Evolutionary conservation across 1,140 invertebrate species (phyloP).

Genomic region (Drosophila nasuta): DNA sequence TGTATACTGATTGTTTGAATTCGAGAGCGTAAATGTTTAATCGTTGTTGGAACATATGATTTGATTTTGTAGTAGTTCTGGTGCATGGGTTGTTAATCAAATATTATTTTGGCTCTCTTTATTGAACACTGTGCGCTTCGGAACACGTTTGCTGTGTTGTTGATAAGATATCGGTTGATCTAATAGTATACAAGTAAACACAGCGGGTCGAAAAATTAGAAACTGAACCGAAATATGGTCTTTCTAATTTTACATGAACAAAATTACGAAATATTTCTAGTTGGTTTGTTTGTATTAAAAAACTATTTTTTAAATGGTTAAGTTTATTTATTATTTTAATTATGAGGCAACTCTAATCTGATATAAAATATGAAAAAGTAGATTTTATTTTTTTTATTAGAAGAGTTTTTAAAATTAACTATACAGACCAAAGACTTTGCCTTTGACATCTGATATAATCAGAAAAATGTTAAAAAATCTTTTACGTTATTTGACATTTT

Average conservation of each 20-base stretch:
- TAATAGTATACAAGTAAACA: neutral
- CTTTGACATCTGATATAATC: too few species aligned
- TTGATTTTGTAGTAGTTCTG: neutral
- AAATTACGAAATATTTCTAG: too few species aligned
- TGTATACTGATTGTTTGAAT: constrained; percentile 1
- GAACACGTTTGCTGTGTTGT: neutral
- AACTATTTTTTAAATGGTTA: too few species aligned
- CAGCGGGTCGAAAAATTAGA: neutral
- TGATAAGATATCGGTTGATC: constrained; percentile 15
- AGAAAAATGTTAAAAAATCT: too few species aligned
- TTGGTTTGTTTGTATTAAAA: neutral
- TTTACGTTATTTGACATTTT: neutral
- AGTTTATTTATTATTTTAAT: too few species aligned
- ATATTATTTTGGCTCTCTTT: too few species aligned
- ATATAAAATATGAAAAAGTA: too few species aligned
- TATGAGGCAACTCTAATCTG: too few species aligned
- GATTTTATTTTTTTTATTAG: too few species aligned
- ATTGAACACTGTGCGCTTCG: neutral
- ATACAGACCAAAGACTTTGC: too few species aligned
- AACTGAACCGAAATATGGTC: neutral
- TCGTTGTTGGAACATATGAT: constrained; percentile 9
- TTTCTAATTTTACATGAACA: neutral
- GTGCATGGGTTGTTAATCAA: constrained; percentile 1
- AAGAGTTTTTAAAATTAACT: too few species aligned
- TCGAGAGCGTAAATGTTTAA: constrained; percentile 1